Evolutionary conservation across 2,113 vertebrate genomes (phyloP).

Genomic region (Chelonoidis abingdonii): DNA sequence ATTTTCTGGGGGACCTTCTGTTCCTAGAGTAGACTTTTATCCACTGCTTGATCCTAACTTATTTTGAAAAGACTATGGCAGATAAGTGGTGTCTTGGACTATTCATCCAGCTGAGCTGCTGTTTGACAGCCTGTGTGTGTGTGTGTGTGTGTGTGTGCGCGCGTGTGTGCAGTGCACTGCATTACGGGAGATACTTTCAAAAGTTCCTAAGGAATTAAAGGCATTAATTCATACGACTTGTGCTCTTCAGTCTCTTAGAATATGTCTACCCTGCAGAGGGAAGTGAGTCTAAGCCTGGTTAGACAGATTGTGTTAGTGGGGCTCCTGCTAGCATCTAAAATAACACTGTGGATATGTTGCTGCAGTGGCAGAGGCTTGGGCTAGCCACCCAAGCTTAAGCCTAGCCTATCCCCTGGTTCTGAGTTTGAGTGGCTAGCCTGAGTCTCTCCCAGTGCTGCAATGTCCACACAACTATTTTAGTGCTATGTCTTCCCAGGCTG

Average conservation of each 20-base stretch:
- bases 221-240: fast-evolving
- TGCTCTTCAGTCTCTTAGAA: neutral
- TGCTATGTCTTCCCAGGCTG: neutral
- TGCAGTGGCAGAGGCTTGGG: neutral
- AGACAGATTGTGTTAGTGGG: neutral
- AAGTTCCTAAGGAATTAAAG: neutral
- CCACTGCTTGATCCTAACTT: neutral
- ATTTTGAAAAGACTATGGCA: neutral
- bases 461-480: neutral
- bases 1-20: neutral
- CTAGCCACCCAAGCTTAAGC: neutral
- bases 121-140: neutral
- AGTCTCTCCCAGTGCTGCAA: neutral
- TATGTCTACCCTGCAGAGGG: neutral
- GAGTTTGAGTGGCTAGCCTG: neutral
- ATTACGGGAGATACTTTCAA: neutral
- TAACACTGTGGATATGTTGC: neutral
- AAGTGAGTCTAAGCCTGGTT: neutral
- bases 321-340: neutral
- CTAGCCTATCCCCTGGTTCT: neutral
- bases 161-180: fast-evolving
- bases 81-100: neutral
- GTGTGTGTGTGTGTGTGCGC: fast-evolving
- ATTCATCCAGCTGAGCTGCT: neutral
- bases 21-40: neutral